Evolutionary conservation across 2,797 vertebrate genomes (phyloP), one percentile per base, ranked within the genome.

Genomic region (Crax fasciolata): DNA sequence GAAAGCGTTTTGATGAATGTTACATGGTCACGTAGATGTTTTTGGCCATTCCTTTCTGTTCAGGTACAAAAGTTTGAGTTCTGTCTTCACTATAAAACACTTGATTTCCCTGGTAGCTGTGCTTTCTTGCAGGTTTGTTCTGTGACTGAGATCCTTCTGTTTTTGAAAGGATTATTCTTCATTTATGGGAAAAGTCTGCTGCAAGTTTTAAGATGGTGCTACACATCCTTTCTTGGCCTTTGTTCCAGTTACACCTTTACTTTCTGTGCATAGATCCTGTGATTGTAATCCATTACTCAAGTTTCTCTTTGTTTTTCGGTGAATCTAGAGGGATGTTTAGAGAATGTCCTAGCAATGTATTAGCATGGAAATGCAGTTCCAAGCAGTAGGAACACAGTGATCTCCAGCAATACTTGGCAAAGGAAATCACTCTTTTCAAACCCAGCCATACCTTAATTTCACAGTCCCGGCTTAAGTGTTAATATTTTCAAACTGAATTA

Each of bases 301-400:
- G 87, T 39, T 84, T 32, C 75, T 63, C 79, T 59, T 63, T 38
- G n/a, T 81, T 95, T 95, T 75, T 28, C 0, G 0, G 38, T 57
- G 55, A 88, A 72, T 54, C 17, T 73, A 81, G 25, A 35, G 5
- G 2, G 72, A 48, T 5, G 7, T 77, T 91, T 89, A 87, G 38
- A 96, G 90, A 49, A 61, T 43, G 58, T 28, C 49, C 55, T 63
- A 55, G 61, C 59, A n/a, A 27, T 43, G 24, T 79, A 65, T 84
- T 93, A 92, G 87, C 73, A 75, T 7, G 8, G 66, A 91, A 46
- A 97, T 97, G 90, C 70, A 28, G 96, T 97, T 97, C 97, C 61
- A 46, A 87, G 96, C 96, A 95, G 96, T 75, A 85, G 98, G 97
- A 97, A 97, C 94, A 96, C 68, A 17, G 75, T 93, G 95, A 97